Conservation (phyloP, 2,888 invertebrate species). For the Tetranychus truncatus region DNA sequence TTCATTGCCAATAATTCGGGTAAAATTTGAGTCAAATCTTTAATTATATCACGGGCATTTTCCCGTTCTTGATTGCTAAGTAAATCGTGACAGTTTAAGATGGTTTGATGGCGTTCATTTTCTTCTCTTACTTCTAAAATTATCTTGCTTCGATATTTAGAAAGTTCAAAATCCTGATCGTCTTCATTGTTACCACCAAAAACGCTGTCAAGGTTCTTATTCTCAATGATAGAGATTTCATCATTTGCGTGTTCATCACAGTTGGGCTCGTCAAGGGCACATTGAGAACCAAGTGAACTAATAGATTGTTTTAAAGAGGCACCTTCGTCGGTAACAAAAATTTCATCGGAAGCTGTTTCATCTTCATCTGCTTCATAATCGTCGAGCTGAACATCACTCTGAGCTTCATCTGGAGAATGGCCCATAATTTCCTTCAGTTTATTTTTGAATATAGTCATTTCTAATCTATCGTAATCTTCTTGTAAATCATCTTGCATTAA, state of each 20-base stretch:
- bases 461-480: slow-evolving; percentile 10
- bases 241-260: slow-evolving; percentile 18
- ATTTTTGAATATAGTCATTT: slow-evolving; percentile 11
- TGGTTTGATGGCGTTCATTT: background rate
- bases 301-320: background rate
- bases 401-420: background rate
- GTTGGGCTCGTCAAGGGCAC: slow-evolving; percentile 13
- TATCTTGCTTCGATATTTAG: background rate
- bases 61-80: slow-evolving; percentile 46
- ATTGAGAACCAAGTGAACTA: slow-evolving; percentile 10
- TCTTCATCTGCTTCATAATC: slow-evolving; percentile 37
- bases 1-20: slow-evolving; percentile 47
- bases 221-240: background rate
- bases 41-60: slow-evolving; percentile 64
- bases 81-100: slow-evolving; percentile 20
- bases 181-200: background rate
- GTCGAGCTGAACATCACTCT: slow-evolving; percentile 29
- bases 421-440: slow-evolving; percentile 14
- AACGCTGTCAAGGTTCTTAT: no score
- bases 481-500: slow-evolving; percentile 39
- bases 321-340: slow-evolving; percentile 28
- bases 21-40: slow-evolving; percentile 51
- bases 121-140: background rate
- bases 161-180: background rate
- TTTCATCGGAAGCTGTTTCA: slow-evolving; percentile 41